These are phyloP conservation scores for Zaprionus africanus DNA, from an alignment of 1,140 invertebrate genomes.

Conservation along the genomic window DNA sequence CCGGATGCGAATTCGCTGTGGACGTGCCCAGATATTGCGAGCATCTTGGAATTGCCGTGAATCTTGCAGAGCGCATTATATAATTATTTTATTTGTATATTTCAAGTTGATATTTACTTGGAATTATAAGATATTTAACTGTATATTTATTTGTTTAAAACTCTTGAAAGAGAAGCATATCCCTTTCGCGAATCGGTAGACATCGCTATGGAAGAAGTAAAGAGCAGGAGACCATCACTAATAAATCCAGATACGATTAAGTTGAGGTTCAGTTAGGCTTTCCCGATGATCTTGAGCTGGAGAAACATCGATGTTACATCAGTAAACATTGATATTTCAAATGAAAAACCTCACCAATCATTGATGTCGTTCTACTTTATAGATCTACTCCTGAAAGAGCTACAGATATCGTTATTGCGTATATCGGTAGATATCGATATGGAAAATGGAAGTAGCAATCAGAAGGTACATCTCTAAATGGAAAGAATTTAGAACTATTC, in stretches of 20 bases:
- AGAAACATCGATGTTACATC: no score
- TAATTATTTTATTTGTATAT: background rate
- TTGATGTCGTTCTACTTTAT: no score
- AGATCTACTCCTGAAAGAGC: background rate
- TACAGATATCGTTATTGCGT: background rate
- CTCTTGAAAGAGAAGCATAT: background rate
- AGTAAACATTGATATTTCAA: no score
- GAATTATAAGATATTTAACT: background rate
- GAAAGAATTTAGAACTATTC: no score
- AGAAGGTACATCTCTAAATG: background rate
- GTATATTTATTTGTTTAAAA: background rate
- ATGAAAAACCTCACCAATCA: no score
- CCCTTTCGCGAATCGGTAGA: background rate
- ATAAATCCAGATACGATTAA: background rate
- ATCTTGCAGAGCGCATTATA: background rate
- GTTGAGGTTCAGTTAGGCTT: no score
- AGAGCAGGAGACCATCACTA: background rate
- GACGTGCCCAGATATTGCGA: slow-evolving; percentile 21
- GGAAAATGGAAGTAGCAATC: background rate
- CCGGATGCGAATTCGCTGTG: slow-evolving; percentile 64
- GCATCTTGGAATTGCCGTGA: background rate
- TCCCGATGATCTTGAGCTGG: no score
- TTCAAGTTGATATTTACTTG: background rate
- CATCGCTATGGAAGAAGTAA: background rate
- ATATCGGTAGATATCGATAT: background rate